Evolutionary conservation across 2,888 invertebrate genomes (phyloP).

Genomic region (Phoenoteleia sp.): DNA sequence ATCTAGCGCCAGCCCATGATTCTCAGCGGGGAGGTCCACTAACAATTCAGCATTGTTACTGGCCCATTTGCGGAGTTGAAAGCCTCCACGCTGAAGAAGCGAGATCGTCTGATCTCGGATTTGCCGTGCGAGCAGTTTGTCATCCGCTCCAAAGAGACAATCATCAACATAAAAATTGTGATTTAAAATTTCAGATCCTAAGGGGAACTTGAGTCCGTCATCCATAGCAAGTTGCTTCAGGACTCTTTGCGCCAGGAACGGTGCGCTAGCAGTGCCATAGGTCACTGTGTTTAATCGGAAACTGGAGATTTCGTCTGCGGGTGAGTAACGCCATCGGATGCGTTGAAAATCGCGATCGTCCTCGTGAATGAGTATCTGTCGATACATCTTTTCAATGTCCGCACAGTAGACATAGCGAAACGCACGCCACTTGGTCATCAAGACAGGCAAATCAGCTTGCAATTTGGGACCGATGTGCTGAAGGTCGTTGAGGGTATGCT

Average conservation of each 20-base stretch:
- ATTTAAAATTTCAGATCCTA: too few species aligned
- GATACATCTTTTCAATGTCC: conserved; percentile 47
- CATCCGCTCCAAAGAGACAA: too few species aligned
- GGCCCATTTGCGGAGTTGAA: too few species aligned
- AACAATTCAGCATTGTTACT: too few species aligned
- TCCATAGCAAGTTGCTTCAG: neutral
- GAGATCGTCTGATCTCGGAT: too few species aligned
- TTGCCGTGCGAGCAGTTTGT: too few species aligned
- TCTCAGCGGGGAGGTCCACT: too few species aligned
- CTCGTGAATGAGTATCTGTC: neutral
- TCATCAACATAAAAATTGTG: too few species aligned
- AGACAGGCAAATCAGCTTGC: neutral
- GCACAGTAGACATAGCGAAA: conserved; percentile 21
- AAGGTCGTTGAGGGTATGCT: conserved; percentile 33
- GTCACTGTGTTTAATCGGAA: neutral
- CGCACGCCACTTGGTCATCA: conserved; percentile 16
- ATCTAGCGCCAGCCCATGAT: too few species aligned
- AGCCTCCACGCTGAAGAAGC: too few species aligned
- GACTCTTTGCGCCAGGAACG: neutral
- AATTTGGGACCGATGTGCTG: conserved; percentile 40
- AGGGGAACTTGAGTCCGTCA: conserved; percentile 1
- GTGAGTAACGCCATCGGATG: neutral
- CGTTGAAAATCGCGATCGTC: neutral
- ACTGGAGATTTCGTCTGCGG: neutral
- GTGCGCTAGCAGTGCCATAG: neutral